Evolutionary conservation across 1,140 invertebrate species (phyloP).

Genomic region (Penaeus indicus): DNA sequence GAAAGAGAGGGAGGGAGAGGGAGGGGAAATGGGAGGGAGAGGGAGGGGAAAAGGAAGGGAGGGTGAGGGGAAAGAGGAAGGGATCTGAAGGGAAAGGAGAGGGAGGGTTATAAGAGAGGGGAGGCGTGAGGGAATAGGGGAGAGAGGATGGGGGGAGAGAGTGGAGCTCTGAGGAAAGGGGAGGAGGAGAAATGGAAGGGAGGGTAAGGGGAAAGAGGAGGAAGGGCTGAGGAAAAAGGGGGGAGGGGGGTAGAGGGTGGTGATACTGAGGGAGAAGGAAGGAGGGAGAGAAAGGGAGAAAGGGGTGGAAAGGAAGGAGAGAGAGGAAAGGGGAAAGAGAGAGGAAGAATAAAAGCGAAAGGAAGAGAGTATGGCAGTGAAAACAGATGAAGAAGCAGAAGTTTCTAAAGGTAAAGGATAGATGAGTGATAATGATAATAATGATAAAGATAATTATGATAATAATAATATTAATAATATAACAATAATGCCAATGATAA

Average conservation of each 20-base stretch:
- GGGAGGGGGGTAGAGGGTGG: neutral
- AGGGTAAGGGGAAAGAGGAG: neutral
- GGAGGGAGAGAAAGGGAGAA: neutral
- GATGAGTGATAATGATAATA: too few species aligned
- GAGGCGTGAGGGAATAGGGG: slow-evolving; percentile 19
- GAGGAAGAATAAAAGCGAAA: neutral
- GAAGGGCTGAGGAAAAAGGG: neutral
- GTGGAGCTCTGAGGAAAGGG: neutral
- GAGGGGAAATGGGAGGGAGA: neutral
- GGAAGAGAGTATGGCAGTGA: neutral
- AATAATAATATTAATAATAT: too few species aligned
- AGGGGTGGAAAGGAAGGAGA: neutral
- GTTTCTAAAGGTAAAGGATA: too few species aligned
- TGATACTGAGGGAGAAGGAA: neutral
- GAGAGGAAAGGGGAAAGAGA: neutral
- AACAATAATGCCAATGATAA: too few species aligned
- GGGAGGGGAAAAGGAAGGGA: neutral
- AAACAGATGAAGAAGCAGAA: neutral
- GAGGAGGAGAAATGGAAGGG: slow-evolving; percentile 16
- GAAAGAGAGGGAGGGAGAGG: neutral
- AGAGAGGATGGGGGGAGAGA: neutral
- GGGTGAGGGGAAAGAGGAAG: neutral
- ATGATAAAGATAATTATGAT: too few species aligned
- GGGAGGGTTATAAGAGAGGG: slow-evolving; percentile 31
- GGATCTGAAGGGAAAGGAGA: slow-evolving; percentile 2